Base-by-base conservation (phyloP, 2,797 vertebrate species). In the Phalloptychus januarius region DNA sequence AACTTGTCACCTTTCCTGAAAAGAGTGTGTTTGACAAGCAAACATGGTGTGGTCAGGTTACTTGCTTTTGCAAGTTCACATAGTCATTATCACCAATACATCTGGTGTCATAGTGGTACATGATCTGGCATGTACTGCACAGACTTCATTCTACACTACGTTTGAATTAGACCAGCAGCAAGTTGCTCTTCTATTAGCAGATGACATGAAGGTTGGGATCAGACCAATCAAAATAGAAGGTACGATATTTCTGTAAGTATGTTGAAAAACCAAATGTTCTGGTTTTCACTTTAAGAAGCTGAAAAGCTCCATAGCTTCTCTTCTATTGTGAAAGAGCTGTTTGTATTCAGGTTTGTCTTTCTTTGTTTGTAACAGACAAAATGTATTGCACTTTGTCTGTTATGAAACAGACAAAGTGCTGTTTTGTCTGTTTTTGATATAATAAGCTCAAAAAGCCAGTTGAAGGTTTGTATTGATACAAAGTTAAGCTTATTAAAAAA, bases 71-170 rank as follows among this genome's bases (percentile, higher is more conserved):
- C 54, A 56, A 56, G n/a, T 56, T n/a, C 54, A 28, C 54, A 79
- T 52, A 23, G 36, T 78, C 33, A 61, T 61, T 33, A 61, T 33
- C 28, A 15, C 28, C 28, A 33, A 56, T 15, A 61, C 56, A 61
- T 25, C 56, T 25, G 0, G 23, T 79, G 76, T 77, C 77, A 70
- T 61, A 75, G 71, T 75, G 33, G 33, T 28, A 50, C 81, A 63
- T 83, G 91, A 89, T 44, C 72, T 70, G 76, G 85, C 90, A 84
- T 46, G 82, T 80, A 12, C 54, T n/a, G n/a, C 12, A 28, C 70
- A 63, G 71, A 85, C 77, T 83, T 81, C 45, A 84, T 88, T 85
- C 90, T 77, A 86, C 83, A 81, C 76, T 7, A 18, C 71, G 52
- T 71, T 78, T 48, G 54, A 48, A 65, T 52, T 50, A 33, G 63